Percentiles rank a stretch among this genome's conserved stretches.
Conservation (phyloP, 2,797 vertebrate species). For the Chaenodraco wilsoni region DNA sequence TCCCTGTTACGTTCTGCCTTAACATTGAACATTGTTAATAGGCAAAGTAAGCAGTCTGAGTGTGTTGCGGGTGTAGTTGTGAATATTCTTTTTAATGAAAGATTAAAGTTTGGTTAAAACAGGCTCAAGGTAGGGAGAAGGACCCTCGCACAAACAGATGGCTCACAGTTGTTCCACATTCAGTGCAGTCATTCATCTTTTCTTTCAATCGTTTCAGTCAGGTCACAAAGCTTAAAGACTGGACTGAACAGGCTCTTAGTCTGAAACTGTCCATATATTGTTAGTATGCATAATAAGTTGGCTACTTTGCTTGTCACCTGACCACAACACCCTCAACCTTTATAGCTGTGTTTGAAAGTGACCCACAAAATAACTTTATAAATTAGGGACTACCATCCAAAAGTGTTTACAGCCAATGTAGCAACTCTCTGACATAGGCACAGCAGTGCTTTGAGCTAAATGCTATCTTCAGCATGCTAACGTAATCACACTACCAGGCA, state of each 20-base stretch:
- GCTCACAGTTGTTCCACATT: constrained; percentile 32
- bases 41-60: not conserved
- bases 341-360: not conserved
- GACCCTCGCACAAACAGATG: constrained; percentile 10
- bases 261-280: constrained; percentile 10
- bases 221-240: constrained; percentile 30
- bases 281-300: not conserved
- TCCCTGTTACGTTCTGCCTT: not conserved
- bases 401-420: too few relatives aligned
- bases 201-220: constrained; percentile 11
- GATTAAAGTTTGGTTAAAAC: not conserved
- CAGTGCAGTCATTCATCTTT: constrained; percentile 34
- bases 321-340: not conserved
- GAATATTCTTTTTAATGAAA: constrained; percentile 21
- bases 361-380: not conserved
- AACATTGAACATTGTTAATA: constrained; percentile 3
- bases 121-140: constrained; percentile 29
- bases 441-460: not conserved
- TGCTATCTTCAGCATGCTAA: not conserved
- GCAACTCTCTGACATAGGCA: not conserved
- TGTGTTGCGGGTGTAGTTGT: not conserved
- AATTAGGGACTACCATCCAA: not conserved
- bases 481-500: not conserved
- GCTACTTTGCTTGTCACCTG: not conserved
- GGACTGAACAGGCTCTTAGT: constrained; percentile 23